These are phyloP conservation scores for Lepilemur ruficaudatus DNA, from an alignment of 2,797 vertebrate genomes.

Conservation along the genomic window DNA sequence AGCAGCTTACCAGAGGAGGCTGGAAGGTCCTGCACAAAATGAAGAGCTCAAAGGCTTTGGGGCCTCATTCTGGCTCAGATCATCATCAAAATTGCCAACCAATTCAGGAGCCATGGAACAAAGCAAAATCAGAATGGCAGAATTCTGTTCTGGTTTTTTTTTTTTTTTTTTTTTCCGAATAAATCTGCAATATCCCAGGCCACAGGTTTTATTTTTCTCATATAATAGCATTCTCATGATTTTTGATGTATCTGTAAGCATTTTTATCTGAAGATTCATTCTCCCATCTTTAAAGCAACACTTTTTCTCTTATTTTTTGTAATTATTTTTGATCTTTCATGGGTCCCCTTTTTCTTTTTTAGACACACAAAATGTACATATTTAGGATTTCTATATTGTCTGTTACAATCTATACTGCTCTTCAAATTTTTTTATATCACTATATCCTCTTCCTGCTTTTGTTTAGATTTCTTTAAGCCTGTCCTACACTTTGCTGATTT, in stretches of 20 bases:
- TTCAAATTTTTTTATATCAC: background rate
- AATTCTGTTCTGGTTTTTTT: too few relatives aligned
- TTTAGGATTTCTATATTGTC: background rate
- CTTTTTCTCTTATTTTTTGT: background rate
- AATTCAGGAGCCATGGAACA: background rate
- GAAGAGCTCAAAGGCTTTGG: conserved; percentile 42
- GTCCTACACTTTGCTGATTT: background rate
- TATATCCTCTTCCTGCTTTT: background rate
- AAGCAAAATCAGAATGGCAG: background rate
- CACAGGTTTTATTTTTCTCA: background rate
- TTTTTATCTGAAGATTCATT: background rate
- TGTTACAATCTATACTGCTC: background rate
- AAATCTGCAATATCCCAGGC: background rate
- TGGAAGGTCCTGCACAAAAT: conserved; percentile 23
- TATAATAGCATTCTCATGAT: background rate
- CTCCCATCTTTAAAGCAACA: background rate
- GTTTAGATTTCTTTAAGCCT: background rate
- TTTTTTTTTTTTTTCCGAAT: background rate
- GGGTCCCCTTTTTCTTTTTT: background rate
- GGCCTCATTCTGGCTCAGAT: background rate
- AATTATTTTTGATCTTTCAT: background rate
- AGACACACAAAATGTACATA: background rate
- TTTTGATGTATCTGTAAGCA: background rate
- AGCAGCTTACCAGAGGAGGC: background rate
- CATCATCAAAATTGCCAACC: background rate